A percentile compares a stretch with the other conserved stretches of the same genome.
Evolutionary conservation across 2,113 vertebrate species (phyloP).

Genomic region (Piprites chloris): DNA sequence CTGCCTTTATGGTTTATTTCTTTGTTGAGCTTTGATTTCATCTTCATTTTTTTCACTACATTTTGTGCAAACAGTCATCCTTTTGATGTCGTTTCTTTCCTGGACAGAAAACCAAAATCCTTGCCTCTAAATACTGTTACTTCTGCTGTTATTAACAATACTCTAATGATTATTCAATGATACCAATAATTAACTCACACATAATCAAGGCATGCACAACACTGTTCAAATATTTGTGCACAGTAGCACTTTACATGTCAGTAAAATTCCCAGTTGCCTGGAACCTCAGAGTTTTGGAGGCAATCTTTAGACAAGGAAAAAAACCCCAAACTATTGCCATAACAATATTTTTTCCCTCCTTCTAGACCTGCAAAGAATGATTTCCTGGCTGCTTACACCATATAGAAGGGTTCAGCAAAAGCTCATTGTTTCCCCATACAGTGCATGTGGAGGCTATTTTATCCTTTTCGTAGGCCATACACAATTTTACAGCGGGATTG

Average conservation of each 20-base stretch:
- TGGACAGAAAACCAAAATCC: not conserved
- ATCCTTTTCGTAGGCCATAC: not conserved
- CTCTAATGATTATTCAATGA: not conserved
- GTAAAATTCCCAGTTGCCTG: not conserved
- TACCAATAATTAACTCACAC: not conserved
- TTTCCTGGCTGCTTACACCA: not conserved
- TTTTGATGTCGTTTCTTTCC: not conserved
- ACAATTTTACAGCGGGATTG: not conserved
- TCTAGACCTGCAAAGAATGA: not conserved
- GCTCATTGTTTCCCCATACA: not conserved
- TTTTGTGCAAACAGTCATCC: not conserved
- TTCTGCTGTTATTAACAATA: not conserved
- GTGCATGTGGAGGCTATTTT: not conserved
- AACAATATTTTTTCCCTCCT: not conserved
- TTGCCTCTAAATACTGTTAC: not conserved
- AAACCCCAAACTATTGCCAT: not conserved
- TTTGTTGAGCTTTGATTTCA: not conserved
- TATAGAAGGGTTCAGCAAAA: not conserved
- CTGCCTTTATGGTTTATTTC: not conserved
- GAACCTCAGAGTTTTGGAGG: not conserved
- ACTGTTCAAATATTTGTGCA: not conserved
- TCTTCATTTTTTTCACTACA: not conserved
- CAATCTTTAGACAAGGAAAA: not conserved
- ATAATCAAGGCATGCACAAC: not conserved
- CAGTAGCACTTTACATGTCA: not conserved